These are phyloP conservation scores for Mythimna ferrago DNA, from an alignment of 2,888 invertebrate species.

Conservation along the genomic window DNA sequence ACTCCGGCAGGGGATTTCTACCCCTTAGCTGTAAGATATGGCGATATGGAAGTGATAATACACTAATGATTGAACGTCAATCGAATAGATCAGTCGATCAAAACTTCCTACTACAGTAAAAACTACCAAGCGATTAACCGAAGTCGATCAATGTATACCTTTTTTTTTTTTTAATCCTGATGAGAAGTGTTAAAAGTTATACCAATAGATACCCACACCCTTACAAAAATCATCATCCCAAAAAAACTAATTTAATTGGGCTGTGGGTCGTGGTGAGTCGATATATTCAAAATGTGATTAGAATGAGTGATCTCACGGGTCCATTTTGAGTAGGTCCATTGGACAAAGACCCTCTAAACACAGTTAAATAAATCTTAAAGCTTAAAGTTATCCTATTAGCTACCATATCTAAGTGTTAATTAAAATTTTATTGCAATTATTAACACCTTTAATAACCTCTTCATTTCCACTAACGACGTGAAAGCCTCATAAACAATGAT, in stretches of 20 bases:
- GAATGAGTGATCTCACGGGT: no score
- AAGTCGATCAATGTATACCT: background rate
- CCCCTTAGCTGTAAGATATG: no score
- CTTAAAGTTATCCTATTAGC: background rate
- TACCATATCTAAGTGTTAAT: background rate
- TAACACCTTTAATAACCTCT: background rate
- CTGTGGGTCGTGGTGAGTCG: no score
- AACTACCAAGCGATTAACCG: background rate
- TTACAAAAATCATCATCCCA: no score
- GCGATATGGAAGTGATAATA: background rate
- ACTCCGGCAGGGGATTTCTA: no score
- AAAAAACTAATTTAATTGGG: no score
- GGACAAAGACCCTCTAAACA: background rate
- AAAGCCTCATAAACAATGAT: conserved; percentile 27
- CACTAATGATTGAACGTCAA: background rate
- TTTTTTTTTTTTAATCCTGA: background rate
- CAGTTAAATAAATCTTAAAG: background rate
- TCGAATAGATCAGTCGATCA: background rate
- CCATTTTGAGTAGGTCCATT: no score
- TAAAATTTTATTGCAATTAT: background rate
- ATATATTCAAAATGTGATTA: no score
- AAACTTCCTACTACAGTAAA: background rate
- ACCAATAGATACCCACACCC: no score
- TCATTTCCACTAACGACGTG: conserved; percentile 3
- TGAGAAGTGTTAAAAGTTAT: background rate